Conservation (phyloP, 92 coral and sea anemone species). For the Parazoanthus darwini region DNA sequence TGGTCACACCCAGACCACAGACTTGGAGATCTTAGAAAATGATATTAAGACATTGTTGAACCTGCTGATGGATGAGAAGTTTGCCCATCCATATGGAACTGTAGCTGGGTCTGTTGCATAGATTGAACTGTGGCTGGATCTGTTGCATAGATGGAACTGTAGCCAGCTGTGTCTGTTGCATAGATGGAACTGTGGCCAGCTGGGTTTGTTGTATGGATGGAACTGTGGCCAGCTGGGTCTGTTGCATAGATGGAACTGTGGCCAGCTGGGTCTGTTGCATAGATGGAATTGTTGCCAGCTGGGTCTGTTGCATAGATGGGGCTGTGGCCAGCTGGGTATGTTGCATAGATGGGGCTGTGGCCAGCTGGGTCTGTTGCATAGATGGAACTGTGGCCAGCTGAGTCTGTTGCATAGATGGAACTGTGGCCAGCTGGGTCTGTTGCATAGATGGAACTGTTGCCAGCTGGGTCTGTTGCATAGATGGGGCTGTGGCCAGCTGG, state of each 20-base stretch:
- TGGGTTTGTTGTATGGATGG: constrained; percentile 68
- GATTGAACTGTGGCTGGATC: not conserved
- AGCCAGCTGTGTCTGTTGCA: constrained; percentile 79
- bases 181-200: constrained; percentile 44
- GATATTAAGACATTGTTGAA: constrained; percentile 76
- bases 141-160: constrained; percentile 78
- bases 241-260: constrained; percentile 95
- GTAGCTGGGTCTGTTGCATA: constrained; percentile 97
- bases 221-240: constrained; percentile 77
- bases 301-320: constrained; percentile 94
- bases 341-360: constrained; percentile 52
- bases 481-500: no score
- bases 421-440: no score
- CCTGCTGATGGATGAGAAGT: constrained; percentile 87
- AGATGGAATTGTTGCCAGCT: constrained; percentile 70
- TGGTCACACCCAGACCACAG: constrained; percentile 40
- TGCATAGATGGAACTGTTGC: no score
- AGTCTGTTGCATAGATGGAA: no score
- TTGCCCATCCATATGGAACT: constrained; percentile 98
- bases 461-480: constrained; percentile 77
- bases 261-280: constrained; percentile 61
- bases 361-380: constrained; percentile 44
- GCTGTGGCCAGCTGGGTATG: constrained; percentile 28
- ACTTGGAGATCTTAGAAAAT: constrained; percentile 73
- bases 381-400: constrained; percentile 58